Evolutionary conservation across 1,140 invertebrate species (phyloP).

Genomic region (Drosophila cardini): DNA sequence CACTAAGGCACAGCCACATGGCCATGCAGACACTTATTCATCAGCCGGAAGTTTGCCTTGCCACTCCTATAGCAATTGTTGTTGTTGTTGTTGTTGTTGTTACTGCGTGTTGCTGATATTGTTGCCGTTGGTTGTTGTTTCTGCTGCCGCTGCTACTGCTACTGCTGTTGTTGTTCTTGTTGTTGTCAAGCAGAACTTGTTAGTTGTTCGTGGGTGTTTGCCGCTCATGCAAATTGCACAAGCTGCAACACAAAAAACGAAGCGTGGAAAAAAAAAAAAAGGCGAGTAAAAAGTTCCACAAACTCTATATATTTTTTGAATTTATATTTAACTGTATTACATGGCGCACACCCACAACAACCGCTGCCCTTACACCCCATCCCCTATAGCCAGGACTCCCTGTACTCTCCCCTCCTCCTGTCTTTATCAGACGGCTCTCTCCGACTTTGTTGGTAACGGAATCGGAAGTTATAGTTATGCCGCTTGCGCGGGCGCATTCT

Average conservation of each 20-base stretch:
- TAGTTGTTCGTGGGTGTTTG: slow-evolving; percentile 81
- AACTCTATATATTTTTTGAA: slow-evolving; percentile 65
- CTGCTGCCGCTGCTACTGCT: slow-evolving; percentile 1
- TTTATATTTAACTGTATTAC: slow-evolving; percentile 79
- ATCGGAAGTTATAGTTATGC: slow-evolving; percentile 82
- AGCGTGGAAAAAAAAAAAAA: slow-evolving; percentile 51
- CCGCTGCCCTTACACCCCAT: background rate
- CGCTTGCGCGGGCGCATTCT: slow-evolving; percentile 67
- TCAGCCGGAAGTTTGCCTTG: slow-evolving; percentile 78
- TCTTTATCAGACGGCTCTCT: background rate
- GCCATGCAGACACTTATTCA: slow-evolving; percentile 73
- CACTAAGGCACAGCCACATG: slow-evolving; percentile 33
- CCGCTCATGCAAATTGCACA: slow-evolving; percentile 80
- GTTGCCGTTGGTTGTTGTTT: slow-evolving; percentile 33
- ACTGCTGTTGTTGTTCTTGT: slow-evolving; percentile 35
- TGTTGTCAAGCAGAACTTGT: slow-evolving; percentile 66
- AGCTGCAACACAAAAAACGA: slow-evolving; percentile 50
- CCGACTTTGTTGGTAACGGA: slow-evolving; percentile 47
- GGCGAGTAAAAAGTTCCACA: slow-evolving; percentile 61
- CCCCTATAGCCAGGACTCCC: background rate
- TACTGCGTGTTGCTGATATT: slow-evolving; percentile 17
- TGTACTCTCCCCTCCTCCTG: background rate
- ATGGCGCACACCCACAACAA: slow-evolving; percentile 47
- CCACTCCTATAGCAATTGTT: slow-evolving; percentile 58
- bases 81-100: slow-evolving; percentile 29